Conservation (phyloP, 2,113 vertebrate species). For the Tragelaphus strepsiceros region DNA sequence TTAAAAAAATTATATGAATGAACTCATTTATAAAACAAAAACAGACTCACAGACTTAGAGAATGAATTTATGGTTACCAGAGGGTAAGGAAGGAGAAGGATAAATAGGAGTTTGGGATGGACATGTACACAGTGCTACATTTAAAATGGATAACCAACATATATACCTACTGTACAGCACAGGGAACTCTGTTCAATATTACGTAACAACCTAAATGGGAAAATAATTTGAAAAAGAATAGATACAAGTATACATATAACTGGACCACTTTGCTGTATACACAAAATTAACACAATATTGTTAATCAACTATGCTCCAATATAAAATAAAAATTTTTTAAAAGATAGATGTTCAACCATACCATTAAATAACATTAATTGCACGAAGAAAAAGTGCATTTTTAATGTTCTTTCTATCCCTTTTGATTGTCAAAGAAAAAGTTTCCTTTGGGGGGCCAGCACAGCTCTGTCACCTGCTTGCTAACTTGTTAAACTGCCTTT, state of each 20-base stretch:
- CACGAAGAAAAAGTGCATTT: background rate
- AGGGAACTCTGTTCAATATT: background rate
- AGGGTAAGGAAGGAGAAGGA: background rate
- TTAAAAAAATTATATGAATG: background rate
- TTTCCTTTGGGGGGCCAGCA: background rate
- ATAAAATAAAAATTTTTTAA: background rate
- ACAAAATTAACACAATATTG: background rate
- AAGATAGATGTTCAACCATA: background rate
- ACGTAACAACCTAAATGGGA: rapidly evolving
- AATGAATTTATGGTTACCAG: background rate
- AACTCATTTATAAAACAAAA: background rate
- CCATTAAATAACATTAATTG: background rate
- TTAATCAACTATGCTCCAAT: background rate
- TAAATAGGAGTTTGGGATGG: background rate
- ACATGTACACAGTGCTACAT: background rate
- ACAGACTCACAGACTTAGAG: background rate
- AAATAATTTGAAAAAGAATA: background rate
- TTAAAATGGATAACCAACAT: background rate
- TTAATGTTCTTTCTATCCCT: background rate
- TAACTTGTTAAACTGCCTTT: background rate
- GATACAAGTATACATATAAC: background rate
- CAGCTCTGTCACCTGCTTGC: background rate
- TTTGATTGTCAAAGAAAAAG: background rate
- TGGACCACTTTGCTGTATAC: background rate
- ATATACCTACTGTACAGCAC: background rate